Conservation (phyloP, 2,888 invertebrate genomes). For the Drosophila vallismaia region DNA sequence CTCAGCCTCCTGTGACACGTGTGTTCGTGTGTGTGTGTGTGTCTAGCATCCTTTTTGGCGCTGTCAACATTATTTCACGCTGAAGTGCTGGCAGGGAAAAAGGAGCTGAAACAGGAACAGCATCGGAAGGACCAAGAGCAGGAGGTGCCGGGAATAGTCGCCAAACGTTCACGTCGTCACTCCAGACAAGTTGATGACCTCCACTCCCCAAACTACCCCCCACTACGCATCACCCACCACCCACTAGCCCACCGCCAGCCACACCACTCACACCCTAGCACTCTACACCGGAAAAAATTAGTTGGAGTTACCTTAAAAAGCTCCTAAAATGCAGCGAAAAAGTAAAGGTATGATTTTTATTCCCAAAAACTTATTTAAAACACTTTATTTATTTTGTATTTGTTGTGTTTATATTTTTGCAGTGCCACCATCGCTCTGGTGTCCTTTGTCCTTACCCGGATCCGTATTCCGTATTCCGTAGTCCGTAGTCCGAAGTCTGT, state of each 20-base stretch:
- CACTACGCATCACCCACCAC: constrained; percentile 11
- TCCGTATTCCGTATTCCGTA: neutral
- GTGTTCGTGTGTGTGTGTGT: constrained; percentile 15
- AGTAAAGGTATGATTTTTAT: too few relatives aligned
- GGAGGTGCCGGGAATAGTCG: constrained; percentile 33
- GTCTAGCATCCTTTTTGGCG: constrained; percentile 60
- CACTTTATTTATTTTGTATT: neutral
- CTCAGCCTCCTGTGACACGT: constrained; percentile 5
- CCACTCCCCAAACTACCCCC: constrained; percentile 6
- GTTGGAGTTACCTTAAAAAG: too few relatives aligned
- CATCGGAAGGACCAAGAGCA: constrained; percentile 4
- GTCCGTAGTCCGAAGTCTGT: neutral
- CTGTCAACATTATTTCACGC: constrained; percentile 76
- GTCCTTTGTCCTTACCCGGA: constrained; percentile 17
- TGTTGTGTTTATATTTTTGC: neutral
- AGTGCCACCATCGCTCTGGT: neutral
- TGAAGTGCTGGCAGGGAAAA: constrained; percentile 23
- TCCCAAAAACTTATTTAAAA: neutral
- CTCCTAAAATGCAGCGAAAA: neutral
- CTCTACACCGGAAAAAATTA: neutral
- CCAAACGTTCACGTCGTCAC: constrained; percentile 50
- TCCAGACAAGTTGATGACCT: constrained; percentile 71
- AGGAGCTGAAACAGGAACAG: constrained; percentile 17
- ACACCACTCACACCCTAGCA: neutral
- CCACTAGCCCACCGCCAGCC: neutral